Percentiles rank a stretch among this genome's conserved stretches.
Conservation (phyloP, 2,113 vertebrate genomes). For the Quiscalus mexicanus region DNA sequence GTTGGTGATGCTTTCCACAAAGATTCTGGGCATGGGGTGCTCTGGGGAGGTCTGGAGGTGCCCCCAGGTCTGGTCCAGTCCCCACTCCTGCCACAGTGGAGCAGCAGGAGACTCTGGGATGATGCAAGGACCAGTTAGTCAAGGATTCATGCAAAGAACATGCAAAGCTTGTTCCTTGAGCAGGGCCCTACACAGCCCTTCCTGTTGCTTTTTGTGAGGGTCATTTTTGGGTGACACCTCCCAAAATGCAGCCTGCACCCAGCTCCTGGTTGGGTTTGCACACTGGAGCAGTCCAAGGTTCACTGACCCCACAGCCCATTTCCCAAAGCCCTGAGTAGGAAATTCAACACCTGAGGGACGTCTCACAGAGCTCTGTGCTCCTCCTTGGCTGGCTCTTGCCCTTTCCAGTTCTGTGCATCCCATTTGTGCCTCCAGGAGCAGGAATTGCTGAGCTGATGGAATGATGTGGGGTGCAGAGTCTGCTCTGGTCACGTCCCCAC, state of each 20-base stretch:
- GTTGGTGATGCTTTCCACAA: background rate
- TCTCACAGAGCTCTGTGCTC: rapidly evolving
- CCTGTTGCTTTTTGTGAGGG: background rate
- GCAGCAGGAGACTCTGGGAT: rapidly evolving
- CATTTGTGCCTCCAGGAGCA: background rate
- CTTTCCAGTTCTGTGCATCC: background rate
- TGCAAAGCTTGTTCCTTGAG: background rate
- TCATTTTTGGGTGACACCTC: background rate
- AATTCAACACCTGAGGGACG: background rate
- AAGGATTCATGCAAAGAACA: background rate
- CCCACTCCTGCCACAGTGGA: rapidly evolving
- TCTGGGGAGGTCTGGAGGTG: background rate
- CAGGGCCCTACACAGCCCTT: background rate
- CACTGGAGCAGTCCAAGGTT: rapidly evolving
- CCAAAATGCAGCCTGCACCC: background rate
- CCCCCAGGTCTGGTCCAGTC: background rate
- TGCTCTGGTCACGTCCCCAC: rapidly evolving
- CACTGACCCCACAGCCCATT: rapidly evolving
- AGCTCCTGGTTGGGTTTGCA: background rate
- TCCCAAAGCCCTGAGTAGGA: background rate
- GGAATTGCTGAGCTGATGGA: background rate
- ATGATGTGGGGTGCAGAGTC: background rate
- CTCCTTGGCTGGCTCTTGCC: background rate
- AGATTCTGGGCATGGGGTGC: background rate
- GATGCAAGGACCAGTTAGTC: background rate